Evolutionary conservation across 1,140 invertebrate genomes (phyloP).

Genomic region (Aradophagus sp.): DNA sequence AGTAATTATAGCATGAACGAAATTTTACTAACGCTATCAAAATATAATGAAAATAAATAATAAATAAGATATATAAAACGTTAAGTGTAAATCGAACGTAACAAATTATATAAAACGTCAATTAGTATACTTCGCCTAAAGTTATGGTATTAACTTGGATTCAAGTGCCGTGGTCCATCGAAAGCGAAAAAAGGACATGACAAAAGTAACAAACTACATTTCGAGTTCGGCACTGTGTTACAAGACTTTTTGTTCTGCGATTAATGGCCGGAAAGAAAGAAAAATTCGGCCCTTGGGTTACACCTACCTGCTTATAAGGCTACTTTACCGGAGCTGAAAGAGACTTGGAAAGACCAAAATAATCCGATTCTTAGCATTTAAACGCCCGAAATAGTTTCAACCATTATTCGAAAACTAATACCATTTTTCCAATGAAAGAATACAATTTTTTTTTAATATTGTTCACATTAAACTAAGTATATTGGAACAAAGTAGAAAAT

Average conservation of each 20-base stretch:
- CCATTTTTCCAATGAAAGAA: no score
- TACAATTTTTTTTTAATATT: no score
- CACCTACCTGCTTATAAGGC: conserved; percentile 45
- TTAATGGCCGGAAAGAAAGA: conserved; percentile 47
- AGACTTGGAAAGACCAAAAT: conserved; percentile 30
- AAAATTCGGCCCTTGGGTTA: conserved; percentile 38
- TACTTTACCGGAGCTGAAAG: conserved; percentile 27
- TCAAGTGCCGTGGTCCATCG: background rate
- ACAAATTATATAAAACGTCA: no score
- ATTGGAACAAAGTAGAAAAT: conserved; percentile 20
- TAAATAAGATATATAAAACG: no score
- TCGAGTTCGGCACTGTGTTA: conserved; percentile 23
- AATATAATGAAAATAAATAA: no score
- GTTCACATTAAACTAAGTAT: no score
- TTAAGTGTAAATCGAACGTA: no score
- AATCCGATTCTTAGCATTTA: conserved; percentile 25
- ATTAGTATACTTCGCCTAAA: no score
- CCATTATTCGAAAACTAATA: conserved; percentile 27
- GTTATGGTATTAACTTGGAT: no score
- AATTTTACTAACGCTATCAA: no score
- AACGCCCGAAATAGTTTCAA: conserved; percentile 19
- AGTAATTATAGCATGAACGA: no score
- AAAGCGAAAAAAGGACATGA: conserved; percentile 17
- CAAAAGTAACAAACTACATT: conserved; percentile 29
- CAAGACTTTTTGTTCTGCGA: conserved; percentile 31